Evolutionary conservation across 2,888 invertebrate genomes (phyloP), one percentile per base, ranked within the genome.

Genomic region (Orchesellides sinensis): DNA sequence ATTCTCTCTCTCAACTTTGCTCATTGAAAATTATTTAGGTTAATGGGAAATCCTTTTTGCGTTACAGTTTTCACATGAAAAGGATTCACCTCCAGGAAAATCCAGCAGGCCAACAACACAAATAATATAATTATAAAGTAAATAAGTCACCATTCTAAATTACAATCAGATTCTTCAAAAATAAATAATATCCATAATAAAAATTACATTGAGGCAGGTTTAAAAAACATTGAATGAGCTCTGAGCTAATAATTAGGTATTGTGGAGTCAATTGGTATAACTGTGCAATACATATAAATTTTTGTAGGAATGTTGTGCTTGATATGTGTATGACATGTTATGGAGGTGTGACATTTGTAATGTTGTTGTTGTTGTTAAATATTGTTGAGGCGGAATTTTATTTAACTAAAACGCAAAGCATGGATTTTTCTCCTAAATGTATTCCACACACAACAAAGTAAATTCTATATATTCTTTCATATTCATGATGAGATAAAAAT

Each of bases 21-120:
- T 79, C 78, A 79, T 69, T 79, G 70, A 79, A 79, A n/a, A n/a
- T n/a, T n/a, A n/a, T n/a, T 49, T 79, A 79, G 78, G 78, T 69
- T 79, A 79, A 79, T 79, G 70, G 70, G 61, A 79, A 69, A 63
- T 70, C 70, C 54, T 70, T 79, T 40, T 79, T 69, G 59, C 47
- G 77, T 77, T 68, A 59, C 40, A 14, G 40, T 40, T 14, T n/a
- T 40, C 14, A 40, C 10, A 61, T 17, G 61, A 40, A 56, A 35
- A 35, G 40, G 32, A 61, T 56, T n/a, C n/a, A n/a, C n/a, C n/a
- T n/a, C n/a, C n/a, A n/a, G n/a, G n/a, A n/a, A n/a, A n/a, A n/a
- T n/a, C n/a, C n/a, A n/a, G n/a, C n/a, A n/a, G n/a, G n/a, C n/a
- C n/a, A n/a, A n/a, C n/a, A n/a, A n/a, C n/a, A n/a, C n/a, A n/a